These are phyloP conservation scores for Poecilia wingei DNA, from an alignment of 2,797 vertebrate species.

Conservation along the genomic window DNA sequence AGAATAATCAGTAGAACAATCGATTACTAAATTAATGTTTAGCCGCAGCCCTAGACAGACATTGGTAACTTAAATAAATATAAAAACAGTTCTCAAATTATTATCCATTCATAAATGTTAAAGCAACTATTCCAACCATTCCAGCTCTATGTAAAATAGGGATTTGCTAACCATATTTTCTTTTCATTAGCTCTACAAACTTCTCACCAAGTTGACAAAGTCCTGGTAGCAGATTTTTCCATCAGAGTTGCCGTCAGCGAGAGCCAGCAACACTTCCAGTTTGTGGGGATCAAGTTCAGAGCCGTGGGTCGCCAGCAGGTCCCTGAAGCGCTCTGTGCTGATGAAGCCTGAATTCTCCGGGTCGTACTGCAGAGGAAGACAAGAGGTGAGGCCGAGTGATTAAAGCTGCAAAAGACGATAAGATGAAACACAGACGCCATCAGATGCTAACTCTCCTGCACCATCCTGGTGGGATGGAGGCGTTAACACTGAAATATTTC, in stretches of 20 bases:
- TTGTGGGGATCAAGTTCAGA: conserved; percentile 95
- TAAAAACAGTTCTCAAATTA: not conserved
- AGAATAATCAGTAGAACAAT: too few species aligned
- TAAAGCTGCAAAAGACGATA: not conserved
- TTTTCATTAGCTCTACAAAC: conserved; percentile 6
- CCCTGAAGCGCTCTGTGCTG: conserved; percentile 92
- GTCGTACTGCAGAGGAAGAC: conserved; percentile 84
- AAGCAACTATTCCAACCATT: not conserved
- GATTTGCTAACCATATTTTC: not conserved
- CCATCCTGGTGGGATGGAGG: not conserved
- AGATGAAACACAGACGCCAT: not conserved
- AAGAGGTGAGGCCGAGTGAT: conserved; percentile 3
- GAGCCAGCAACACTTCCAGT: conserved; percentile 92
- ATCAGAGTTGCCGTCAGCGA: conserved; percentile 91
- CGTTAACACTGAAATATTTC: not conserved
- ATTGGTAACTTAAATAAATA: not conserved
- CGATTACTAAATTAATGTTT: too few species aligned
- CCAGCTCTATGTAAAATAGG: not conserved
- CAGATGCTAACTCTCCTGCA: not conserved
- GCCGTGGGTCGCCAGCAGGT: conserved; percentile 89
- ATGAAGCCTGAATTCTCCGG: conserved; percentile 93
- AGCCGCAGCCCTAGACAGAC: too few species aligned
- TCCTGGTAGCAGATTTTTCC: conserved; percentile 98
- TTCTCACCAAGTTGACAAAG: conserved; percentile 95
- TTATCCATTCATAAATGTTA: not conserved